Conservation (phyloP, 2,888 invertebrate genomes). For the Caenorhabditis afra region DNA sequence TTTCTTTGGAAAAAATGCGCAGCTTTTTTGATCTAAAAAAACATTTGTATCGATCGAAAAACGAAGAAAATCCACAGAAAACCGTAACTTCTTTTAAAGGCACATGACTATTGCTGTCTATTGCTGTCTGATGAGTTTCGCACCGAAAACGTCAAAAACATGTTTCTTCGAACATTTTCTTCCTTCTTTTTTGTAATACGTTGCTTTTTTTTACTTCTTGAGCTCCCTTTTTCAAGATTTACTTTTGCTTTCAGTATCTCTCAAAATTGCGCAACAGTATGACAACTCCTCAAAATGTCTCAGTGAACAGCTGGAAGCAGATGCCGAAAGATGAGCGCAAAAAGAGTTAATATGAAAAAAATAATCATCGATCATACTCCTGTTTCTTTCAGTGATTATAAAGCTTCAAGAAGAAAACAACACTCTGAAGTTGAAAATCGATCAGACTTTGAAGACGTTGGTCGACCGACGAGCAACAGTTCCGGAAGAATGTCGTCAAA, state of each 20-base stretch:
- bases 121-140: too few relatives aligned
- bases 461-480: slow-evolving; percentile 23
- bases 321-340: slow-evolving; percentile 27
- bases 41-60: too few relatives aligned
- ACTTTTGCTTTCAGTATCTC: too few relatives aligned
- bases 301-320: slow-evolving; percentile 31
- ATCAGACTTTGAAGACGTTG: slow-evolving; percentile 32
- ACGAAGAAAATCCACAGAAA: too few relatives aligned
- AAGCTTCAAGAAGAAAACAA: slow-evolving; percentile 23
- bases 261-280: background rate
- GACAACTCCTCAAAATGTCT: slow-evolving; percentile 21
- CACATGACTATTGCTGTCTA: too few relatives aligned
- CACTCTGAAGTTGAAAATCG: slow-evolving; percentile 13
- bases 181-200: too few relatives aligned
- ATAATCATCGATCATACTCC: background rate
- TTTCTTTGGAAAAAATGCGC: background rate
- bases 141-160: too few relatives aligned
- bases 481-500: slow-evolving; percentile 35
- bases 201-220: too few relatives aligned
- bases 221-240: too few relatives aligned
- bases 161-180: too few relatives aligned
- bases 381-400: slow-evolving; percentile 40
- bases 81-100: too few relatives aligned
- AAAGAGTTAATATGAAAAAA: slow-evolving; percentile 21
- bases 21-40: too few relatives aligned